phyloP scores from a whole-genome alignment of 2,113 vertebrate genomes.

The Nycticebus coucang region DNA sequence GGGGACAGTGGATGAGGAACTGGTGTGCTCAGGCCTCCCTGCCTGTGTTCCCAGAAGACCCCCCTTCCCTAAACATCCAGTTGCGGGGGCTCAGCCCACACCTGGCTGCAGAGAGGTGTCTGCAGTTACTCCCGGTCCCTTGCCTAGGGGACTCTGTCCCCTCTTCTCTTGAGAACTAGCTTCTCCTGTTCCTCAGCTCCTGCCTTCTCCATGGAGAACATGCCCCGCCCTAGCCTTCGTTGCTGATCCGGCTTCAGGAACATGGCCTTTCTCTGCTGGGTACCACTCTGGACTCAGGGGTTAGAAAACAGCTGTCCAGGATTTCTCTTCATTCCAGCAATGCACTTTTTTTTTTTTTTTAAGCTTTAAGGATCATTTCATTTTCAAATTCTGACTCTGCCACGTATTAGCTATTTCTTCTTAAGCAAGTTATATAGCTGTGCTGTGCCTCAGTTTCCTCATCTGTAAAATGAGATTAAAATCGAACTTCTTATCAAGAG shows the following conservation, averaged over 20 bases:
- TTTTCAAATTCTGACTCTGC: not conserved
- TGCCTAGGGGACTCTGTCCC: not conserved
- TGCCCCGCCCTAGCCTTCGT: no score
- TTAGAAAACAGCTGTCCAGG: not conserved
- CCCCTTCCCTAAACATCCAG: not conserved
- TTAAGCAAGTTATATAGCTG: not conserved
- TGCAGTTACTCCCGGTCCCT: not conserved
- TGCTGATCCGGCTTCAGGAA: not conserved
- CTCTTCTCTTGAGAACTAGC: not conserved
- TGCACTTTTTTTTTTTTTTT: not conserved
- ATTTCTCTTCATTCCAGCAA: not conserved
- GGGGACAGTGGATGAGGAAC: not conserved
- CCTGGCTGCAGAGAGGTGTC: not conserved
- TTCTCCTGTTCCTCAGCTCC: not conserved
- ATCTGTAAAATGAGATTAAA: constrained; percentile 17
- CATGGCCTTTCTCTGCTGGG: not conserved
- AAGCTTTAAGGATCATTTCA: not conserved
- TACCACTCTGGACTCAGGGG: not conserved
- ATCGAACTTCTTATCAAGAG: not conserved
- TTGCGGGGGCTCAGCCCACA: not conserved
- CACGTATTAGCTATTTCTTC: not conserved
- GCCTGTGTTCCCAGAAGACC: not conserved
- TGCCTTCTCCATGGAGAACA: not conserved
- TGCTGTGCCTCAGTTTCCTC: not conserved
- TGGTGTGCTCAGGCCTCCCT: not conserved